Conservation (phyloP, 2,888 invertebrate species). For the Sicus ferrugineus region DNA sequence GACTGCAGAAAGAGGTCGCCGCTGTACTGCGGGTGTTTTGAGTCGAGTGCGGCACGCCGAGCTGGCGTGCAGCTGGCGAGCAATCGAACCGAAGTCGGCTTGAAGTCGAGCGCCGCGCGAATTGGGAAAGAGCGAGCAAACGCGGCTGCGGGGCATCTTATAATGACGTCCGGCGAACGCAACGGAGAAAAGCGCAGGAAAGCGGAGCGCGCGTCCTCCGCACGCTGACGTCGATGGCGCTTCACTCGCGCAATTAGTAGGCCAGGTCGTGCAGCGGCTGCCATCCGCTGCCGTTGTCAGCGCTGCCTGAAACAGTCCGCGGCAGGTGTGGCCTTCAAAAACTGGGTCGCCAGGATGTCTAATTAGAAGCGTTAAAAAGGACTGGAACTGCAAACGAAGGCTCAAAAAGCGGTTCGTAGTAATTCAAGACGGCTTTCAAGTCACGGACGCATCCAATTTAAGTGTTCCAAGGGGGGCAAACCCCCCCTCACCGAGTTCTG, state of each 20-base stretch:
- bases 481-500: no score
- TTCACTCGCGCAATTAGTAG: not conserved
- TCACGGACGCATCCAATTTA: no score
- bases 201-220: not conserved
- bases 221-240: not conserved
- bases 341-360: not conserved
- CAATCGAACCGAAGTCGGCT: conserved; percentile 24
- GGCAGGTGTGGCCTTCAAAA: conserved; percentile 11
- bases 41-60: no score
- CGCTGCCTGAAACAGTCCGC: not conserved
- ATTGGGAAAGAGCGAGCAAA: not conserved
- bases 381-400: no score
- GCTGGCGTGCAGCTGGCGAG: not conserved
- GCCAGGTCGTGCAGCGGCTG: not conserved
- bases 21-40: not conserved
- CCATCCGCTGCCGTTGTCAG: not conserved
- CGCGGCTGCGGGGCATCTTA: conserved; percentile 39
- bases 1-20: not conserved
- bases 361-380: no score
- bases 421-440: no score
- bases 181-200: not conserved
- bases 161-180: conserved; percentile 41
- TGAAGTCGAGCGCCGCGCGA: conserved; percentile 8
- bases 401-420: no score
- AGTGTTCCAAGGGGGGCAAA: no score